Evolutionary conservation across 2,888 invertebrate genomes (phyloP).

Genomic region (Agrochola macilenta): DNA sequence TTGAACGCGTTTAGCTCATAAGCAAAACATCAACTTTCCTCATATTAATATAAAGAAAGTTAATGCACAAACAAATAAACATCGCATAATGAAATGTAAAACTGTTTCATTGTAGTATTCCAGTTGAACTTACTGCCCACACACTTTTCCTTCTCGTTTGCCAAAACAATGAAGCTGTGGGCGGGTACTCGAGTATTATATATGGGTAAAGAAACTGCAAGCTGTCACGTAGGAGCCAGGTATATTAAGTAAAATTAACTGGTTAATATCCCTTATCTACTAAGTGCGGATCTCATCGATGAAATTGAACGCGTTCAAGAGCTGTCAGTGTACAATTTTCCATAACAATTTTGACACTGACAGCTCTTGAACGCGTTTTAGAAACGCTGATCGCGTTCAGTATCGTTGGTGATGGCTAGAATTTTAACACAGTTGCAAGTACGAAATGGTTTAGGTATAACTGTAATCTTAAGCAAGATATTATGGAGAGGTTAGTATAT

Average conservation of each 20-base stretch:
- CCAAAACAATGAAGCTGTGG: slow-evolving; percentile 50
- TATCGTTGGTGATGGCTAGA: neutral
- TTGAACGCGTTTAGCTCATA: no score
- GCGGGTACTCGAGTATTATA: slow-evolving; percentile 33
- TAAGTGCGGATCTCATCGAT: neutral
- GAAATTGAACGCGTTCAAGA: no score
- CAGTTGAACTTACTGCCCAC: slow-evolving; percentile 29
- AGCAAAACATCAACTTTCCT: slow-evolving; percentile 33
- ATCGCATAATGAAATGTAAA: slow-evolving; percentile 52
- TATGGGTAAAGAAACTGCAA: slow-evolving; percentile 33
- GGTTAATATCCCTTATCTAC: slow-evolving; percentile 15
- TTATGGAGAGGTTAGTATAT: slow-evolving; percentile 4
- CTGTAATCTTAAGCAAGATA: neutral
- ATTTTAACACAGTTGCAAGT: neutral
- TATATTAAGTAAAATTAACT: slow-evolving; percentile 15
- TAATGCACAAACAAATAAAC: slow-evolving; percentile 23
- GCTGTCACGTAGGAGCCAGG: slow-evolving; percentile 24
- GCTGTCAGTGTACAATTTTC: no score
- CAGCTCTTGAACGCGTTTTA: no score
- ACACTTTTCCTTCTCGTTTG: slow-evolving; percentile 28
- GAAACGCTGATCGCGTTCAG: no score
- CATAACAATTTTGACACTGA: no score
- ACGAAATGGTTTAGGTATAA: neutral
- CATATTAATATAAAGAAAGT: neutral
- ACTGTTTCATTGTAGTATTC: slow-evolving; percentile 47